Base-by-base conservation (phyloP, 2,888 invertebrate species). In the Mesoligia furuncula region DNA sequence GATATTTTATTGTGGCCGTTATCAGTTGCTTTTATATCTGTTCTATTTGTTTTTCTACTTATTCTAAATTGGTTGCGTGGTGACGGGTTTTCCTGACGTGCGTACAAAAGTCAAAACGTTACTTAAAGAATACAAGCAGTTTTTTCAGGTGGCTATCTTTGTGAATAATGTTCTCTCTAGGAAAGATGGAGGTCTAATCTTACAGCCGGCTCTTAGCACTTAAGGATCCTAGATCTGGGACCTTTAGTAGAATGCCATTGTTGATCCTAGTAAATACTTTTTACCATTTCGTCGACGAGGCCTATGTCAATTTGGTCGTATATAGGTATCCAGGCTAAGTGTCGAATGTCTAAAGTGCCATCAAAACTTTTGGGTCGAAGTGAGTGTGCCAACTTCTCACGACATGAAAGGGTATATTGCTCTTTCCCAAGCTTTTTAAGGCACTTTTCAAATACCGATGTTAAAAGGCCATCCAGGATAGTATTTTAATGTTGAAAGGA, bases 1-100 rank as follows among this genome's bases (percentile, higher is more conserved):
- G 74, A 78, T 85, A 83, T 85, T 87, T 85, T 87, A 82, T 88
- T 77, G 70, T 62, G 74, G 57, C 42, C 73, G 77, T 80, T 86
- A 89, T 85, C 85, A 79, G 65, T 73, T 80, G 59, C 57, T 76
- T 54, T 72, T 68, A 73, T 75, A 75, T 73, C 59, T 76, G 39
- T 71, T 45, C 59, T 71, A 48, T 87, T 88, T 86, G 76, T 82
- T 77, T 80, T 80, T 66, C 36, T 70, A 73, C 70, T 77, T 77
- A 80, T 73, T 77, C 57, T 67, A 76, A 67, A 84, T 84, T 79
- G 54, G 48, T 66, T 73, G 20, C 1, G 15, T 51, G n/a, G 54
- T 62, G 24, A 76, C 31, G 51, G 36, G 36, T 64, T 80, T 84
- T 51, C 15, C 17, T 54, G 27, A 36, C 2, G 24, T 36, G 42